Conservation (phyloP, 30 jellyfish, hydroid and myxozoan genomes). For the Catostylus mosaicus region DNA sequence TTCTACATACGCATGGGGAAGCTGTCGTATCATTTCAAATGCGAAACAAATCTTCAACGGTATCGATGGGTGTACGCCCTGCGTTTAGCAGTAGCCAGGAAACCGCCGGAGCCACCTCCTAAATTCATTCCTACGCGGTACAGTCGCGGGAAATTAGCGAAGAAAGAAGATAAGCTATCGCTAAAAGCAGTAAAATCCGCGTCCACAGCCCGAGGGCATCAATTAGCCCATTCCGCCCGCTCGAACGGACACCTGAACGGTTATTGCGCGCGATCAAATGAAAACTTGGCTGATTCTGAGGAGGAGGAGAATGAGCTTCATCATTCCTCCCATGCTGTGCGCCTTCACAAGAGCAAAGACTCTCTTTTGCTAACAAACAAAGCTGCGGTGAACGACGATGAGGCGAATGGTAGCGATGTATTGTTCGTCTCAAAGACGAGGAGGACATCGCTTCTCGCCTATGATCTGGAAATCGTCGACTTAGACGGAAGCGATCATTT, state of each 20-base stretch:
- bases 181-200: constrained; percentile 4
- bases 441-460: constrained; percentile 20
- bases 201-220: constrained; percentile 6
- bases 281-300: constrained; percentile 22
- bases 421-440: constrained; percentile 1
- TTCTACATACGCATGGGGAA: constrained; percentile 79
- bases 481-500: constrained; percentile 35
- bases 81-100: constrained; percentile 81
- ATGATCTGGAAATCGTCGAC: constrained; percentile 62
- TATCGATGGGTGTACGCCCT: constrained; percentile 95
- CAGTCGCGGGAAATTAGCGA: constrained; percentile 55
- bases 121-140: constrained; percentile 78
- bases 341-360: constrained; percentile 50
- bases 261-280: constrained; percentile 24
- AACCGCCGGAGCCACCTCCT: constrained; percentile 93
- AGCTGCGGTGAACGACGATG: constrained; percentile 37
- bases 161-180: constrained; percentile 42
- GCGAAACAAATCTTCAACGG: constrained; percentile 97
- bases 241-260: constrained; percentile 40
- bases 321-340: constrained; percentile 63
- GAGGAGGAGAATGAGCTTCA: constrained; percentile 57
- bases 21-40: constrained; percentile 71
- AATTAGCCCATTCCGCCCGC: constrained; percentile 6
- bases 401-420: neutral
- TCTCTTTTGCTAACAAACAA: constrained; percentile 46